Evolutionary conservation across 1,140 invertebrate species (phyloP), one percentile per base, ranked within the genome.

Genomic region (Drosophila orosa): DNA sequence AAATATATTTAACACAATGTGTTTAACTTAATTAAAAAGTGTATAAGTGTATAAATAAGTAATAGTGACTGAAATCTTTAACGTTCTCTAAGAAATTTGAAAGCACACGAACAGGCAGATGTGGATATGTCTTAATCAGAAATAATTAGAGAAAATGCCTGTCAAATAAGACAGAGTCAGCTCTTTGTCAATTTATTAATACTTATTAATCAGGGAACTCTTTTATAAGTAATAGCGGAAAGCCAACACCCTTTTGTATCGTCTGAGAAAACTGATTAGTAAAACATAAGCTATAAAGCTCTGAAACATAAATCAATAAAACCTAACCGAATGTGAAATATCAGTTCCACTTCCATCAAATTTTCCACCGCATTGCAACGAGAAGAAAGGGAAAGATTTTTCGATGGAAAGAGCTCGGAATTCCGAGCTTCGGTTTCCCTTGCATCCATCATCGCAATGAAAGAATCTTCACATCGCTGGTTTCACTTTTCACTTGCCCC

Each of bases 401-500:
- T 67, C 42, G 37, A 17, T 50, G 35, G 27, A 63, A 63, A 63
- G 37, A 63, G 60, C 25, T 12, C n/a, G 5, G 40, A 25, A 47
- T 47, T 47, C 31, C 31, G 12, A 71, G 31, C 10, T 47, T 63
- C 24, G 25, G 31, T 45, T 69, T 71, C 50, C 62, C 66, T 56
- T 29, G 48, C 52, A 65, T 55, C 25, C 35, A 74, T 52, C 65
- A 58, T 73, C 33, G 42, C 56, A 58, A 44, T 47, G 59, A 52
- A 56, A 76, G 85, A 81, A 83, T 54, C 44, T 67, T 75, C 61
- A 67, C 74, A 60, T 47, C 24, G 65, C 3, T n/a, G 58, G 65
- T 89, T 89, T 89, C 84, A 90, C 84, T 89, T 89, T 87, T 78
- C 68, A 68, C 61, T 37, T 75, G 52, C 60, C 71, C 27, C 44